phyloP scores from a whole-genome alignment of 2,888 invertebrate species.

The Podotricha telesiphe region DNA sequence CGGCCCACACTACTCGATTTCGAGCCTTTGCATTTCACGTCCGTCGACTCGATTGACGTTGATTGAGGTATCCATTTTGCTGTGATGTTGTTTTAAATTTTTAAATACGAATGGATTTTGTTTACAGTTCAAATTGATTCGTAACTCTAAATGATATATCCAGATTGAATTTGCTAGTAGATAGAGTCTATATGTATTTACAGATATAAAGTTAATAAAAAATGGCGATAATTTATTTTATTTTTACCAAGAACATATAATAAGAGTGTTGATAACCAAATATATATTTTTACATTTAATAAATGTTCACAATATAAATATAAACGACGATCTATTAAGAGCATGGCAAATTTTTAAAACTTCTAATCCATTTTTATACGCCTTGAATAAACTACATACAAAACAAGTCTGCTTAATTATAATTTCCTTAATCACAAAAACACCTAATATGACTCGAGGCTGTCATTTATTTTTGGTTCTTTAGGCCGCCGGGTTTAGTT shows the following conservation, averaged over 20 bases:
- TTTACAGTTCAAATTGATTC: slow-evolving; percentile 45
- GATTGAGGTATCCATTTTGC: slow-evolving; percentile 73
- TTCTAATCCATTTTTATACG: no score
- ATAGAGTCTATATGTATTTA: background rate
- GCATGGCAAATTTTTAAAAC: no score
- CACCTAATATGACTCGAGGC: slow-evolving; percentile 52
- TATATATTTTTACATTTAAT: background rate
- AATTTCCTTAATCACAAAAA: slow-evolving; percentile 29
- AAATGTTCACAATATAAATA: background rate
- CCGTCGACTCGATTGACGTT: slow-evolving; percentile 66
- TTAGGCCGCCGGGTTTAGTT: slow-evolving; percentile 58
- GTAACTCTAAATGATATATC: slow-evolving; percentile 35
- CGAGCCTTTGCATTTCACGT: slow-evolving; percentile 50
- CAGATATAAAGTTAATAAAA: no score
- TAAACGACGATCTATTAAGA: no score
- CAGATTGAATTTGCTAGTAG: slow-evolving; percentile 33
- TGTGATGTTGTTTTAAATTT: slow-evolving; percentile 50
- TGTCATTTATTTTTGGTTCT: slow-evolving; percentile 58
- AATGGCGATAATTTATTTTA: background rate
- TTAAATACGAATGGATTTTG: slow-evolving; percentile 43
- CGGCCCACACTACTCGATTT: slow-evolving; percentile 64
- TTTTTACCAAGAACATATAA: background rate
- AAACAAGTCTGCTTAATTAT: background rate
- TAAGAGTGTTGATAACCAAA: background rate
- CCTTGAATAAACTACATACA: background rate